phyloP scores from a whole-genome alignment of 2,888 invertebrate genomes.

The Drosophila emarginata region DNA sequence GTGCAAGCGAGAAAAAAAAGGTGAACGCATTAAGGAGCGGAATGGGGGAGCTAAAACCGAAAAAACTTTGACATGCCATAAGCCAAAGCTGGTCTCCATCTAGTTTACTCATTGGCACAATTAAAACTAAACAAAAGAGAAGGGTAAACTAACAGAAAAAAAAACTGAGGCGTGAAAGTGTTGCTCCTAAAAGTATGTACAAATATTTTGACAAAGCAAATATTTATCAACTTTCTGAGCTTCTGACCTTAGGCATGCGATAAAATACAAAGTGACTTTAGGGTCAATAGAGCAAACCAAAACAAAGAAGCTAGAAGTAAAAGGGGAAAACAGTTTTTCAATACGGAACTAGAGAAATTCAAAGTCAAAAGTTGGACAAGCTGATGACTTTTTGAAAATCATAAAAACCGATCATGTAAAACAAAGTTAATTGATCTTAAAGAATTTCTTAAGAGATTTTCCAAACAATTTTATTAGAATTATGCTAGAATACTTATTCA shows the following conservation, averaged over 20 bases:
- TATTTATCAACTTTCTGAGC: constrained; percentile 67
- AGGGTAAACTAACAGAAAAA: constrained; percentile 9
- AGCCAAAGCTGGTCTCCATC: constrained; percentile 15
- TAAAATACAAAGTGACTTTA: constrained; percentile 30
- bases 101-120: constrained; percentile 49
- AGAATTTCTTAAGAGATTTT: no score
- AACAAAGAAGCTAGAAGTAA: background rate
- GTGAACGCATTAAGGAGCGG: background rate
- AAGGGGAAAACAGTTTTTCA: background rate
- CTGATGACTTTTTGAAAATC: no score
- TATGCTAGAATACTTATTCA: no score
- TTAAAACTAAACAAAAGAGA: constrained; percentile 61
- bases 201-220: constrained; percentile 70
- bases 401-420: no score
- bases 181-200: constrained; percentile 56
- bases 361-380: constrained; percentile 63
- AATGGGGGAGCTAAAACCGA: constrained; percentile 3
- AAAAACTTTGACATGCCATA: constrained; percentile 33
- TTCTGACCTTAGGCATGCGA: constrained; percentile 56
- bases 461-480: no score
- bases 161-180: constrained; percentile 49
- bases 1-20: background rate
- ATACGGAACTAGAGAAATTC: constrained; percentile 39
- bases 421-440: no score
- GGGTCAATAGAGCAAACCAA: constrained; percentile 25